Conservation (phyloP, 2,797 vertebrate genomes). For the Fringilla coelebs region DNA sequence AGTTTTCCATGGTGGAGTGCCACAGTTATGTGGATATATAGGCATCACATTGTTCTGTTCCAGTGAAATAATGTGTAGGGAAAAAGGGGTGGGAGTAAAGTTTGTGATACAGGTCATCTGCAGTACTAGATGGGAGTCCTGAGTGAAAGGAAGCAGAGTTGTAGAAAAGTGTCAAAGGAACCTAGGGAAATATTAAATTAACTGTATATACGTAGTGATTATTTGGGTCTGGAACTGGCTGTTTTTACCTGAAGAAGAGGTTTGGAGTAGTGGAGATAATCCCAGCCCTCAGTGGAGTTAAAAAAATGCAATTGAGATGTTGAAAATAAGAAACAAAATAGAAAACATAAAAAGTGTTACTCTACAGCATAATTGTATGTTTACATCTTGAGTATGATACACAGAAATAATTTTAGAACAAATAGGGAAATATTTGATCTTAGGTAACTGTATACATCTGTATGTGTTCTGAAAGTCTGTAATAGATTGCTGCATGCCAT, state of each 20-base stretch:
- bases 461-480: background rate
- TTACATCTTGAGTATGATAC: background rate
- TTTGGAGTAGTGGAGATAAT: background rate
- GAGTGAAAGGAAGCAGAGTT: background rate
- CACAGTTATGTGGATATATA: background rate
- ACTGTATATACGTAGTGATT: background rate
- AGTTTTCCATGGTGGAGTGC: background rate
- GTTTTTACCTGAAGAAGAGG: background rate
- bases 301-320: background rate
- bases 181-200: background rate
- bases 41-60: background rate
- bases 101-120: background rate
- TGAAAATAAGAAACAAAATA: background rate
- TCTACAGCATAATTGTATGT: fast-evolving
- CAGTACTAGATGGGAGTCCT: background rate
- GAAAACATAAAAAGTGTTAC: background rate
- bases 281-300: background rate
- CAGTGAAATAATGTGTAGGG: fast-evolving
- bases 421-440: background rate
- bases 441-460: background rate
- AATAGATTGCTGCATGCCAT: background rate
- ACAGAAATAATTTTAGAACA: background rate
- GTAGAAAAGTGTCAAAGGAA: background rate
- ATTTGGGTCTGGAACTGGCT: background rate
- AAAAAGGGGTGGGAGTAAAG: background rate